Evolutionary conservation across 2,888 invertebrate species (phyloP).

Genomic region (Gisinianus flammeolus): DNA sequence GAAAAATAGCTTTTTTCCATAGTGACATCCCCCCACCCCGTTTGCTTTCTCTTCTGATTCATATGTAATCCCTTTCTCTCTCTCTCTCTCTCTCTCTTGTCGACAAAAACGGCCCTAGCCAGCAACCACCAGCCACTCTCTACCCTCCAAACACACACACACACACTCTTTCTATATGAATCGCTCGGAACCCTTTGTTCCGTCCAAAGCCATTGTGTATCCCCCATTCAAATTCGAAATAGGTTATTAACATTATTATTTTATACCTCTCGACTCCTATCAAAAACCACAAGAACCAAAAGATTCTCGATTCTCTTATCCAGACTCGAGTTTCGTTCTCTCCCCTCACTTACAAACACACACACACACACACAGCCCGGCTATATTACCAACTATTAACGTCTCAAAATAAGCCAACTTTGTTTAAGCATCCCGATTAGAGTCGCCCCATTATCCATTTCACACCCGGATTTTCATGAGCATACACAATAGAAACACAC

Average conservation of each 20-base stretch:
- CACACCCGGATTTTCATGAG: no score
- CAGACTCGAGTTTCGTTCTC: no score
- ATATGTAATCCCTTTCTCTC: constrained; percentile 6
- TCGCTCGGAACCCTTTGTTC: no score
- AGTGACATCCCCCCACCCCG: constrained; percentile 31
- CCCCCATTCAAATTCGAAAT: not conserved
- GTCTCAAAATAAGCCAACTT: not conserved
- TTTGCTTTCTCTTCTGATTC: not conserved
- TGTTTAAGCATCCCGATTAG: not conserved
- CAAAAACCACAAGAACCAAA: not conserved
- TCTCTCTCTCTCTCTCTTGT: constrained; percentile 13
- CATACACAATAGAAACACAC: no score
- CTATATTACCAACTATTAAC: not conserved
- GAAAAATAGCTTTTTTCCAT: constrained; percentile 45
- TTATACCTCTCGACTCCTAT: not conserved
- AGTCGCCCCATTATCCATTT: no score
- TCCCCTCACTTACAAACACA: no score
- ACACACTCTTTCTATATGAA: no score
- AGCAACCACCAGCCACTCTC: constrained; percentile 28
- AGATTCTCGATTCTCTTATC: no score
- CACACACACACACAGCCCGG: not conserved
- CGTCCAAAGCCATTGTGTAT: constrained; percentile 22
- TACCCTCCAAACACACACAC: not conserved
- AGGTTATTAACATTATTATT: constrained; percentile 1
- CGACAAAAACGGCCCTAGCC: constrained; percentile 1